Evolutionary conservation across 1,140 invertebrate species (phyloP), one percentile per base, ranked within the genome.

Genomic region (Drosophila pseudoananassae): DNA sequence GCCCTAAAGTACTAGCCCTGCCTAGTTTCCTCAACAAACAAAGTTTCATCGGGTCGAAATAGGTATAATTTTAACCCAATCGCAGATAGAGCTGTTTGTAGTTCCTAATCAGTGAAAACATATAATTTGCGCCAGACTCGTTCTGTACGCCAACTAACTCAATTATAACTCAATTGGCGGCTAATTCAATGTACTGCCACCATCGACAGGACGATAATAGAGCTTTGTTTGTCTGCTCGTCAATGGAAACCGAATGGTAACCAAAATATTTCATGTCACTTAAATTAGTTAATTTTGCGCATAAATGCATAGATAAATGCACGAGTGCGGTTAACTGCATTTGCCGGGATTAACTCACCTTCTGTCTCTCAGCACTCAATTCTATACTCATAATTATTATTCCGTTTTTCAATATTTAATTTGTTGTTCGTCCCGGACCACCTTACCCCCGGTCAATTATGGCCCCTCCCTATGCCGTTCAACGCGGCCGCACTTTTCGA

Each of bases 371-470:
- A 10, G 8, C 12, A 12, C 49, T 49, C 49, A 14, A 50, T 58
- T 12, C 36, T 27, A 33, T 25, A 33, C 58, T 56, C 72, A 87
- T 78, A 75, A 87, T 87, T 75, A 78, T 87, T 85, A 85, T 82
- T 81, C 73, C 50, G 78, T 82, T 81, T 85, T 85, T 70, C 78
- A 82, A 82, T 85, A 87, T 87, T 87, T 87, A 82, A 85, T 87
- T 85, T 87, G 82, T 81, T 76, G 20, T 31, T 25, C 45, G 55
- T 47, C 38, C 15, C 40, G n/a, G 8, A 33, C 36, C 36, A 40
- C n/a, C 31, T 8, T 33, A 46, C 46, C 45, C 15, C 36, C 9
- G 3, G 38, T 23, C 10, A 40, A 14, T 31, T 12, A 27, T 31
- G 14, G 51, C 43, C 15, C 31, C 53, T 20, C 15, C 25, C 53